Conservation (phyloP, 2,113 vertebrate genomes). For the Alethe castanea region DNA sequence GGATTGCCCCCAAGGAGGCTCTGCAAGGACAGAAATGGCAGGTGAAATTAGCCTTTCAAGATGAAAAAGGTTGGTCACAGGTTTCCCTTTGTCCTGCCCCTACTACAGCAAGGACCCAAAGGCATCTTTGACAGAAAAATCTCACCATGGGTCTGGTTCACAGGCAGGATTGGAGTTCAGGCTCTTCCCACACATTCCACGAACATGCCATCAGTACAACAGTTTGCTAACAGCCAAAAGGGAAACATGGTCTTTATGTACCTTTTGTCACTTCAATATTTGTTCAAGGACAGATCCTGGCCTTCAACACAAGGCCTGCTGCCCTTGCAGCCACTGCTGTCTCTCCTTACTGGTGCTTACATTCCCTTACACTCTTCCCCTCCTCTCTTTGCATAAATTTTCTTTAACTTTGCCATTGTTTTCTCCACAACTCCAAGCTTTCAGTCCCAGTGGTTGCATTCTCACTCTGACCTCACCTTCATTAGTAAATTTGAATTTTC, state of each 20-base stretch:
- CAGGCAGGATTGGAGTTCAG: background rate
- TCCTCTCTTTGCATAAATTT: background rate
- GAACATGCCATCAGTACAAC: background rate
- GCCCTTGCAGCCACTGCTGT: background rate
- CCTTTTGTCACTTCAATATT: background rate
- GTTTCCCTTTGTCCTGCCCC: background rate
- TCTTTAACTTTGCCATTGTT: background rate
- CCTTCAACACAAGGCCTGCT: background rate
- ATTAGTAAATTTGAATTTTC: background rate
- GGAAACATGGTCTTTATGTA: background rate
- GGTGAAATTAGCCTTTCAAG: background rate
- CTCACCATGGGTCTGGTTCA: rapidly evolving
- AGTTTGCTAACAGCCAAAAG: background rate
- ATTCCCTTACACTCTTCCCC: background rate
- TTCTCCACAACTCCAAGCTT: background rate
- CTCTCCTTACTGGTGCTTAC: background rate
- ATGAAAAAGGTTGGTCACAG: background rate
- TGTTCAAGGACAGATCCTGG: background rate
- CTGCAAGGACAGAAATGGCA: background rate
- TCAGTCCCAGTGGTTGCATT: background rate
- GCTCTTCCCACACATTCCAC: background rate
- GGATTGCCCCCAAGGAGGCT: background rate
- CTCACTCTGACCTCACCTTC: background rate
- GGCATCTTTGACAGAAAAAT: background rate
- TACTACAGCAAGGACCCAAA: background rate